Evolutionary conservation across 2,797 vertebrate species (phyloP).

Genomic region (Hypotaenidia philippensis): DNA sequence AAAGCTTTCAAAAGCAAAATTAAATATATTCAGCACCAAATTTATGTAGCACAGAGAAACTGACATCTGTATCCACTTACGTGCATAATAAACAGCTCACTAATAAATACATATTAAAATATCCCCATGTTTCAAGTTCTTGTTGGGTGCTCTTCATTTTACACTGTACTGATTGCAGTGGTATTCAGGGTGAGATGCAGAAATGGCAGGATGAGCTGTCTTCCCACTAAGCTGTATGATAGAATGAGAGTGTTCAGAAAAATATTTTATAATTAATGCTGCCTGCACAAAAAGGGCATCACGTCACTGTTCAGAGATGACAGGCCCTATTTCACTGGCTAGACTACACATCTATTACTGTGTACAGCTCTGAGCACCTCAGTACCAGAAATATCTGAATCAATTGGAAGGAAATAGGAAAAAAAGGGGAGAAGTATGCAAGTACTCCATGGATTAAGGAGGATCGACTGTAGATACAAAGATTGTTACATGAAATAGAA

Average conservation of each 20-base stretch:
- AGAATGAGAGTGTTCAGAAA: not conserved
- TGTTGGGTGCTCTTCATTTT: slow-evolving; percentile 15
- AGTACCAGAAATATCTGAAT: not conserved
- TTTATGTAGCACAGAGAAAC: slow-evolving; percentile 51
- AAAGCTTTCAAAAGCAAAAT: slow-evolving; percentile 57
- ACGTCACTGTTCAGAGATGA: slow-evolving; percentile 13
- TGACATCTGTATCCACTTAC: slow-evolving; percentile 71
- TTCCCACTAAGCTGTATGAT: not conserved
- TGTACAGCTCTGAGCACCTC: not conserved
- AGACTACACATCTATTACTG: slow-evolving; percentile 40
- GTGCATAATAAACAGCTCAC: slow-evolving; percentile 43
- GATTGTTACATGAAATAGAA: not conserved
- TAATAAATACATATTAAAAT: slow-evolving; percentile 69
- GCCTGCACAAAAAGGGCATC: slow-evolving; percentile 1
- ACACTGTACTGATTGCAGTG: slow-evolving; percentile 13
- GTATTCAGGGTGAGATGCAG: not conserved
- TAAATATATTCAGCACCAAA: slow-evolving; percentile 66
- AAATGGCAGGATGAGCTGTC: slow-evolving; percentile 27
- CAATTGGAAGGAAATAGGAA: not conserved
- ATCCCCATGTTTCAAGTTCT: slow-evolving; percentile 36
- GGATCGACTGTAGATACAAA: not conserved
- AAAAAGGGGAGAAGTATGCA: not conserved
- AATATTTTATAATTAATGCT: slow-evolving; percentile 49
- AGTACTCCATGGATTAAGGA: not conserved
- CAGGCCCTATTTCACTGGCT: slow-evolving; percentile 41